Evolutionary conservation across 2,888 invertebrate species (phyloP).

Genomic region (Netelia melanura): DNA sequence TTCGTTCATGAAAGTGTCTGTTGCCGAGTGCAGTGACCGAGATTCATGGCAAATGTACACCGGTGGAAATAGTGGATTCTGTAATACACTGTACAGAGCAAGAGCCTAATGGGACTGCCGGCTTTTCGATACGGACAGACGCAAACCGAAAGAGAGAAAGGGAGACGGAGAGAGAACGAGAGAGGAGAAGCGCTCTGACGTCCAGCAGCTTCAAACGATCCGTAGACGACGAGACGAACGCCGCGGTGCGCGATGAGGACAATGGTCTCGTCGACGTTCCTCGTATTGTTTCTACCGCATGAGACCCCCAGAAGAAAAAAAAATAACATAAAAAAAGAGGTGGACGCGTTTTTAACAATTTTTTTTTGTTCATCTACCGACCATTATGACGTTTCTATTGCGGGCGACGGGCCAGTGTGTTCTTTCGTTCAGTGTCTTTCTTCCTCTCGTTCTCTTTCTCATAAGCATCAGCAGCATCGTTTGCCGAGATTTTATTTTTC

Average conservation of each 20-base stretch:
- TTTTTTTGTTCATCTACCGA: conserved; percentile 48
- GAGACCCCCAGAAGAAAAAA: conserved; percentile 60
- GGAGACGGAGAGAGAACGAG: conserved; percentile 25
- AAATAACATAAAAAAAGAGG: too few species aligned
- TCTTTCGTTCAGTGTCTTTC: conserved; percentile 39
- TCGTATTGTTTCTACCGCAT: conserved; percentile 77
- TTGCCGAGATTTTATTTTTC: conserved; percentile 61
- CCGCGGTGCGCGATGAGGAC: conserved; percentile 74
- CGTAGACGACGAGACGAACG: conserved; percentile 68
- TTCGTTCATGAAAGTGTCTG: conserved; percentile 49
- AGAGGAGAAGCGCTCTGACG: conserved; percentile 48
- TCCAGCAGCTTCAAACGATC: conserved; percentile 66
- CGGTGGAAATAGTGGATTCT: conserved; percentile 42
- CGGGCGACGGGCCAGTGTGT: conserved; percentile 64
- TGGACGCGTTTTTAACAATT: conserved; percentile 10
- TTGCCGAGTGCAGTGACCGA: conserved; percentile 63
- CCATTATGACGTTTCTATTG: conserved; percentile 69
- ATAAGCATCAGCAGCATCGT: conserved; percentile 54
- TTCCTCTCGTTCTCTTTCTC: conserved; percentile 22
- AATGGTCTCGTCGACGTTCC: conserved; percentile 75
- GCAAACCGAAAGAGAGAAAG: conserved; percentile 33
- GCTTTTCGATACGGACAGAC: conserved; percentile 65
- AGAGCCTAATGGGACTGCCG: conserved; percentile 59
- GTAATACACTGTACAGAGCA: conserved; percentile 39
- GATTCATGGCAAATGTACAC: conserved; percentile 50